Evolutionary conservation across 2,113 vertebrate genomes (phyloP).

Genomic region (Steatornis caripensis): DNA sequence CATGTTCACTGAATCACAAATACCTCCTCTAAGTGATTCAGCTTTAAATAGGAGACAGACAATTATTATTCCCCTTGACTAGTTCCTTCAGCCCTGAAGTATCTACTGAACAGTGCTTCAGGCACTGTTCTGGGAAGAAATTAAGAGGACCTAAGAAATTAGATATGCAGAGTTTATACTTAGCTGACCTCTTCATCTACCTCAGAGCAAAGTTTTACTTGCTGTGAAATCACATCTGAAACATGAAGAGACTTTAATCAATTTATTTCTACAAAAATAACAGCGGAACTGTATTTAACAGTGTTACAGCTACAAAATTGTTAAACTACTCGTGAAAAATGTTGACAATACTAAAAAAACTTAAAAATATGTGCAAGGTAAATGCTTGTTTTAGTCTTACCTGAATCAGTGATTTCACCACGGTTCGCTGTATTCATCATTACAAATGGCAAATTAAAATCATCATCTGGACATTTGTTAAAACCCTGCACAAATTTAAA

Average conservation of each 20-base stretch:
- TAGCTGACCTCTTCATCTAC: conserved; percentile 75
- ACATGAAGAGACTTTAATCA: conserved; percentile 49
- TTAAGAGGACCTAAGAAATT: background rate
- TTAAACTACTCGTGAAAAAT: background rate
- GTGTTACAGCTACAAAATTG: background rate
- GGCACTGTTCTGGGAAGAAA: background rate
- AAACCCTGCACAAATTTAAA: conserved; percentile 58
- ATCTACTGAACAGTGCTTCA: background rate
- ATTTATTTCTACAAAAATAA: background rate
- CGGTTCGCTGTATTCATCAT: conserved; percentile 1
- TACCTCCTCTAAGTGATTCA: background rate
- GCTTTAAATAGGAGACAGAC: background rate
- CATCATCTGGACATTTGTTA: conserved; percentile 60
- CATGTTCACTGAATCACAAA: background rate
- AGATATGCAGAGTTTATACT: background rate
- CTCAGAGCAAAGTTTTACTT: conserved; percentile 60
- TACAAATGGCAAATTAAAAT: conserved; percentile 58
- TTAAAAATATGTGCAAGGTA: background rate
- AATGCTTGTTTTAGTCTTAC: conserved; percentile 39
- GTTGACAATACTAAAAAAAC: background rate
- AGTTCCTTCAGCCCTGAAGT: background rate
- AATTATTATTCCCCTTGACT: background rate
- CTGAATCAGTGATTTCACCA: conserved; percentile 51
- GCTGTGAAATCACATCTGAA: conserved; percentile 69
- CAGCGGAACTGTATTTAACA: background rate